phyloP scores from a whole-genome alignment of 1,140 invertebrate species.

The Drosophila elegans region DNA sequence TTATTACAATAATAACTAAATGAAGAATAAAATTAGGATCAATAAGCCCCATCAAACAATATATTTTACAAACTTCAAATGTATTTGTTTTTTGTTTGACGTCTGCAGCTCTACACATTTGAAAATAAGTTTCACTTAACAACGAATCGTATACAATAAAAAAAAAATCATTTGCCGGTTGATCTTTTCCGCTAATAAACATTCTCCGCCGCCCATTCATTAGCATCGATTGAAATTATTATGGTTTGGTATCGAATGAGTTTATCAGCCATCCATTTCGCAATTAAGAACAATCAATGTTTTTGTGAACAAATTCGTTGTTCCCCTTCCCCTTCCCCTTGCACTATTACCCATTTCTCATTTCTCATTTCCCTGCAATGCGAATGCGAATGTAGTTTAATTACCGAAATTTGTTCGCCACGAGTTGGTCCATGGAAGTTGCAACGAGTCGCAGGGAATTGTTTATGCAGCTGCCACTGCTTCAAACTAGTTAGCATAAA shows the following conservation, averaged over 20 bases:
- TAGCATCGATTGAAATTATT: conserved; percentile 31
- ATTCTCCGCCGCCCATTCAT: conserved; percentile 26
- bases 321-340: background rate
- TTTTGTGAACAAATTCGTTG: conserved; percentile 29
- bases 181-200: conserved; percentile 24
- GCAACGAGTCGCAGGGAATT: conserved; percentile 33
- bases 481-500: conserved; percentile 65
- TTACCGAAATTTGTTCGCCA: conserved; percentile 35
- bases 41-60: too few relatives aligned
- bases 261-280: conserved; percentile 43
- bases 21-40: too few relatives aligned
- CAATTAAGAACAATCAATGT: conserved; percentile 48
- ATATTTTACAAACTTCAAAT: too few relatives aligned
- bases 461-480: conserved; percentile 70
- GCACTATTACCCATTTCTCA: background rate
- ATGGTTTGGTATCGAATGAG: conserved; percentile 24
- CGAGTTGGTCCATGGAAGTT: conserved; percentile 31
- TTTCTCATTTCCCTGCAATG: background rate
- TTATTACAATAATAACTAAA: too few relatives aligned
- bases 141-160: background rate
- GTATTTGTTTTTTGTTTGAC: too few relatives aligned
- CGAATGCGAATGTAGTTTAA: conserved; percentile 29
- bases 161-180: conserved; percentile 13
- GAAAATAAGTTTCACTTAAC: too few relatives aligned
- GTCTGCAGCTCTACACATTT: too few relatives aligned